A percentile compares a stretch with the other conserved stretches of the same genome.
Evolutionary conservation across 1,140 invertebrate genomes (phyloP).

Genomic region (Teleogryllus occipitalis): DNA sequence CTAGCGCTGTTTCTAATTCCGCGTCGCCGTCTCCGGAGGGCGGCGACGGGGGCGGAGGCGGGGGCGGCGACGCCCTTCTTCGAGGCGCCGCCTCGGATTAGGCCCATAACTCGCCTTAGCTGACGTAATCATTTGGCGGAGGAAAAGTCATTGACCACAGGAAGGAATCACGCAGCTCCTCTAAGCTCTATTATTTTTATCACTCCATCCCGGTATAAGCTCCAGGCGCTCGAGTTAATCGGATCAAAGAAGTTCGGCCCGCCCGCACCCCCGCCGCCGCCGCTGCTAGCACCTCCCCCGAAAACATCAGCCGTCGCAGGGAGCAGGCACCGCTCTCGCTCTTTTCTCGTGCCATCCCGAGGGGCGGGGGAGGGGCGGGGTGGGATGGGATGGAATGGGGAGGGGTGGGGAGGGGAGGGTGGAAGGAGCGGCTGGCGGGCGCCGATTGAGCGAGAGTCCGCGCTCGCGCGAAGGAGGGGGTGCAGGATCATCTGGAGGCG

Average conservation of each 20-base stretch:
- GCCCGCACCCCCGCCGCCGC: too few species aligned
- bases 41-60: background rate
- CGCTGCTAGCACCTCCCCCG: background rate
- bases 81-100: background rate
- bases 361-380: too few species aligned
- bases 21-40: background rate
- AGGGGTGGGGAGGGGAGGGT: too few species aligned
- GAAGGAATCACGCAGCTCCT: background rate
- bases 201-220: background rate
- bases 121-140: background rate
- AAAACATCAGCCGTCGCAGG: background rate
- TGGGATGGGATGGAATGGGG: too few species aligned
- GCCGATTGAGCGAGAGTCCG: background rate
- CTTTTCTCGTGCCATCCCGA: background rate
- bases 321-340: background rate
- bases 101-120: background rate
- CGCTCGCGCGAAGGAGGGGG: background rate
- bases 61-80: background rate
- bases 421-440: background rate
- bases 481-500: background rate
- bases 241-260: background rate
- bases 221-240: background rate
- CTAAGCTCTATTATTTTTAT: constrained; percentile 1
- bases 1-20: constrained; percentile 1
- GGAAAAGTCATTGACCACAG: constrained; percentile 3